Percentiles rank a stretch among this genome's conserved stretches.
These are phyloP conservation scores for Lottia gigantea DNA, from an alignment of 2,888 invertebrate genomes.

Conservation along the genomic window DNA sequence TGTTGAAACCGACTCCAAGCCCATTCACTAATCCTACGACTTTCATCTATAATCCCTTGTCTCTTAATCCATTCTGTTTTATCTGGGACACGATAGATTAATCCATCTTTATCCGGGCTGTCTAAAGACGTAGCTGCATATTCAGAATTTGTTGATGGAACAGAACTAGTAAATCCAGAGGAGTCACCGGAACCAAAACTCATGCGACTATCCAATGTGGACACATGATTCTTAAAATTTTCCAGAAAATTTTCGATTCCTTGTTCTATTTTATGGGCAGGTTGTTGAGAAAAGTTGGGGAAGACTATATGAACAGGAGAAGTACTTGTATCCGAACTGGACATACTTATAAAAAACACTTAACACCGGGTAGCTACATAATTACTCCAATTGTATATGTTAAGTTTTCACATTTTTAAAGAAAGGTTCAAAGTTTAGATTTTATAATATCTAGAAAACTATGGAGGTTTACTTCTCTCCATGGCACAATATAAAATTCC, in stretches of 20 bases:
- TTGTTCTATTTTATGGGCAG: constrained; percentile 50
- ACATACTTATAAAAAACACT: neutral
- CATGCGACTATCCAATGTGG: constrained; percentile 43
- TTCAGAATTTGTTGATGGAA: constrained; percentile 46
- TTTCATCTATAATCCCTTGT: constrained; percentile 36
- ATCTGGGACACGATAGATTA: neutral
- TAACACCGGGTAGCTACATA: no score
- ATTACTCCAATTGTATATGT: no score
- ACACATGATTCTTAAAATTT: constrained; percentile 55
- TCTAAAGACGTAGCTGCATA: constrained; percentile 36
- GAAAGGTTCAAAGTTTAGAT: no score
- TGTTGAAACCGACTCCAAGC: constrained; percentile 32
- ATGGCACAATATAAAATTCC: neutral
- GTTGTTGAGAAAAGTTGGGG: constrained; percentile 3
- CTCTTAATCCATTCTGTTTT: constrained; percentile 19
- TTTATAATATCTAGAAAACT: neutral
- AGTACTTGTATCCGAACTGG: constrained; percentile 9
- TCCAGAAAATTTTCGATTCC: constrained; percentile 60
- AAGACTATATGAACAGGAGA: constrained; percentile 5
- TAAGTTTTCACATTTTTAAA: no score
- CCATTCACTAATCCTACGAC: constrained; percentile 36
- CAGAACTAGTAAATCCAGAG: constrained; percentile 51
- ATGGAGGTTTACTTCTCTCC: constrained; percentile 4
- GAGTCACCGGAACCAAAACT: constrained; percentile 42
- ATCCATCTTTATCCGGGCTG: constrained; percentile 35